Evolutionary conservation across 2,113 vertebrate species (phyloP).

Genomic region (Mus spicilegus): DNA sequence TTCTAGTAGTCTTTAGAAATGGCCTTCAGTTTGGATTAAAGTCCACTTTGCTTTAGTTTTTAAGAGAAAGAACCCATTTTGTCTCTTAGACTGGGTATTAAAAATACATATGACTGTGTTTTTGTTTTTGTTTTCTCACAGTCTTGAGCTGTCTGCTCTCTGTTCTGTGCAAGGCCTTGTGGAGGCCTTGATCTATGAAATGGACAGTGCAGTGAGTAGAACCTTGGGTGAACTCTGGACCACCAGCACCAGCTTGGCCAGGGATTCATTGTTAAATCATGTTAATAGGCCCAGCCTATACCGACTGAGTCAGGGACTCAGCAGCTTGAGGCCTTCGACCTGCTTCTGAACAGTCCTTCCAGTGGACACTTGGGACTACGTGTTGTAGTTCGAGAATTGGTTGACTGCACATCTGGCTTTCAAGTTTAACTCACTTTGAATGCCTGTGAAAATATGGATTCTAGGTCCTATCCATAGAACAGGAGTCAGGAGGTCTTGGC

Average conservation of each 20-base stretch:
- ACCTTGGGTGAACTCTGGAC: not conserved
- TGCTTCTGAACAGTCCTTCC: not conserved
- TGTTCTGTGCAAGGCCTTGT: not conserved
- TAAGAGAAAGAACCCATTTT: conserved; percentile 22
- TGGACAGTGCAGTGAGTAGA: not conserved
- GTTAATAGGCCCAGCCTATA: not conserved
- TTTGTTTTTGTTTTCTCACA: not conserved
- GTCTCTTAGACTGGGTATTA: not conserved
- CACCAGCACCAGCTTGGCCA: too few species aligned
- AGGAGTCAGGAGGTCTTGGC: not conserved
- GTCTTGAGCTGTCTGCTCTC: conserved; percentile 24
- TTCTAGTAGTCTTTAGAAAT: not conserved
- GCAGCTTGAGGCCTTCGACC: rapidly evolving
- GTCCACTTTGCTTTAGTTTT: conserved; percentile 3
- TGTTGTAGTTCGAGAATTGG: not conserved
- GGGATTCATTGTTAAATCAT: not conserved
- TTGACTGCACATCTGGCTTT: conserved; percentile 2
- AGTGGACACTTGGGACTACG: not conserved
- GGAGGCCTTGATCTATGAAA: not conserved
- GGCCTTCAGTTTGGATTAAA: not conserved
- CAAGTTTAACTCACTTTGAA: not conserved
- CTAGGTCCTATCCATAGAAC: not conserved
- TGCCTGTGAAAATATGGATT: not conserved
- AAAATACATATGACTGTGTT: not conserved
- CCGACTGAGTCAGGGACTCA: not conserved